These are phyloP conservation scores for Pteruthius melanotis DNA, from an alignment of 2,113 vertebrate species.

Conservation along the genomic window DNA sequence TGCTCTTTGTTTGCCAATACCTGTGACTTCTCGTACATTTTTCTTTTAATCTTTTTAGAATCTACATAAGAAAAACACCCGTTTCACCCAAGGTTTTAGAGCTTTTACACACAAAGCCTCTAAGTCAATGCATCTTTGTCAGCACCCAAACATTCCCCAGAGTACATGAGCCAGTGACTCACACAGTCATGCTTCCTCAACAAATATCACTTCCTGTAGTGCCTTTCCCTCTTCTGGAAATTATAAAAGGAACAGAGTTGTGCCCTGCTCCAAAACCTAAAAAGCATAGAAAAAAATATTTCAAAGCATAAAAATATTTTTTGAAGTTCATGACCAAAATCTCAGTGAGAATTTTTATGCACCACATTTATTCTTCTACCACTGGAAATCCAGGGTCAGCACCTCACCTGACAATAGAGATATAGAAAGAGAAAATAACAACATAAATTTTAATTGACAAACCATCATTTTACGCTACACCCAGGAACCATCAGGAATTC, in stretches of 20 bases:
- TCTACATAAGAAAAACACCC: not conserved
- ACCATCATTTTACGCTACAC: not conserved
- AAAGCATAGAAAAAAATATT: not conserved
- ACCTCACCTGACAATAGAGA: not conserved
- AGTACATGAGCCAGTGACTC: not conserved
- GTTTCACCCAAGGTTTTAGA: not conserved
- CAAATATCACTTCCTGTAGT: not conserved
- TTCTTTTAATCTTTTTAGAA: not conserved
- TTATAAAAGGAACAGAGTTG: not conserved
- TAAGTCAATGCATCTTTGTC: not conserved
- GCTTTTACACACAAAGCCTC: not conserved
- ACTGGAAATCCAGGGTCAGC: not conserved
- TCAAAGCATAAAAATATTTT: not conserved
- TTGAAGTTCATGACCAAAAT: not conserved
- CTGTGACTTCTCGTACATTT: not conserved
- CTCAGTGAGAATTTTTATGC: not conserved
- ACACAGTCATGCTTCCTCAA: accelerated
- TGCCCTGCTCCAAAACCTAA: not conserved
- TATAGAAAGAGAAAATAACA: not conserved
- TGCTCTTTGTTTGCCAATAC: not conserved
- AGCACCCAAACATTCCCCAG: not conserved
- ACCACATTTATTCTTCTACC: not conserved
- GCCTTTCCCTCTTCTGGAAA: not conserved
- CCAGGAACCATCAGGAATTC: not conserved
- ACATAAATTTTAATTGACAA: not conserved